Evolutionary conservation across 2,888 invertebrate genomes (phyloP).

Genomic region (Nomada ruficornis): DNA sequence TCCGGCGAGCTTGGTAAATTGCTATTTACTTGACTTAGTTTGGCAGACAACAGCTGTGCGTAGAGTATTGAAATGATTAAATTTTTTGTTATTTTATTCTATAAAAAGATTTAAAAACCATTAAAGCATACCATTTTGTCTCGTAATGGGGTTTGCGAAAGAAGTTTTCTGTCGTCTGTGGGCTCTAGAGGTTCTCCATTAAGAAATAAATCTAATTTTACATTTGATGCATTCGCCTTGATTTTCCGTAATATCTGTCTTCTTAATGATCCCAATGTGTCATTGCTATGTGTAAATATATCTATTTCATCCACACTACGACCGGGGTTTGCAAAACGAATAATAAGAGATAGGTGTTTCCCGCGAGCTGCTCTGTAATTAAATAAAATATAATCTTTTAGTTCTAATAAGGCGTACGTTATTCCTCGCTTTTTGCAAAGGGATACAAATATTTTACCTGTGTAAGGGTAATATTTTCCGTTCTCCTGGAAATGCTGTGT

Average conservation of each 20-base stretch:
- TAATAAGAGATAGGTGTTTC: slow-evolving; percentile 93
- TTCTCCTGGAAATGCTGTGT: slow-evolving; percentile 94
- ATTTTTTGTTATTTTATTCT: background rate
- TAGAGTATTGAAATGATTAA: slow-evolving; percentile 46
- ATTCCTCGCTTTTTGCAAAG: slow-evolving; percentile 1
- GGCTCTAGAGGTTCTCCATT: slow-evolving; percentile 95
- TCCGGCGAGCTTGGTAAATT: slow-evolving; percentile 93
- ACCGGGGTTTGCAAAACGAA: slow-evolving; percentile 94
- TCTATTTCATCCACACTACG: slow-evolving; percentile 96
- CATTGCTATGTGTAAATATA: slow-evolving; percentile 96
- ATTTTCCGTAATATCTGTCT: slow-evolving; percentile 90
- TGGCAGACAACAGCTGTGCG: slow-evolving; percentile 89
- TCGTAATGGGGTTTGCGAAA: slow-evolving; percentile 93
- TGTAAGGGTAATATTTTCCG: slow-evolving; percentile 95
- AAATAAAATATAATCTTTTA: slow-evolving; percentile 16
- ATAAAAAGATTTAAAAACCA: background rate
- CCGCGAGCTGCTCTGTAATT: slow-evolving; percentile 93
- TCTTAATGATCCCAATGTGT: slow-evolving; percentile 94
- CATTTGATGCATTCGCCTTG: slow-evolving; percentile 88
- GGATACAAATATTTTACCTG: slow-evolving; percentile 83
- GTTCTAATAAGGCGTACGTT: too few relatives aligned
- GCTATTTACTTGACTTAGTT: slow-evolving; percentile 90
- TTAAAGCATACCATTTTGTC: slow-evolving; percentile 92
- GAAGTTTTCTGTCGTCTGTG: slow-evolving; percentile 93
- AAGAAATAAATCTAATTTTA: slow-evolving; percentile 95